These are phyloP conservation scores for Chlamydotis undulata DNA, from an alignment of 2,113 vertebrate species.

Conservation along the genomic window DNA sequence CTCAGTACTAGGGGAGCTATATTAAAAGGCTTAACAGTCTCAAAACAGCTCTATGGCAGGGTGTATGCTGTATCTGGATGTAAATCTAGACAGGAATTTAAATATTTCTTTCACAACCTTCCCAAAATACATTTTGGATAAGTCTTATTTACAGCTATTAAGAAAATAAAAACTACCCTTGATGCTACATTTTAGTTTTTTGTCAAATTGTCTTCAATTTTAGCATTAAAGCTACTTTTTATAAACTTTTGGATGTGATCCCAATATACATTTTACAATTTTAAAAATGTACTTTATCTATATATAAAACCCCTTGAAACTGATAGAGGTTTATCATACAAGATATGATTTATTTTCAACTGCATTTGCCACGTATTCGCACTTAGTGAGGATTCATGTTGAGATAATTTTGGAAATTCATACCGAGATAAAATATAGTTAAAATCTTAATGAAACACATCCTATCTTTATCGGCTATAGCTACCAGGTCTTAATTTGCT, in stretches of 20 bases:
- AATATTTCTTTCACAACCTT: slow-evolving; percentile 50
- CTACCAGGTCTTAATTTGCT: slow-evolving; percentile 39
- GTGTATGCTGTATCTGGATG: slow-evolving; percentile 1
- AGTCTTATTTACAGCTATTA: slow-evolving; percentile 63
- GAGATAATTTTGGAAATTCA: slow-evolving; percentile 56
- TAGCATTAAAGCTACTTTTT: slow-evolving; percentile 62
- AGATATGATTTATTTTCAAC: slow-evolving; percentile 43
- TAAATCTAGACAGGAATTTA: slow-evolving; percentile 29
- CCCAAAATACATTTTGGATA: slow-evolving; percentile 39
- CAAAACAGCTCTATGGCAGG: slow-evolving; percentile 35
- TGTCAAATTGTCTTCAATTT: slow-evolving; percentile 59
- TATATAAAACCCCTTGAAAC: slow-evolving; percentile 58
- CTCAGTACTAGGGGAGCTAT: slow-evolving; percentile 10
- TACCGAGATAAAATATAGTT: slow-evolving; percentile 21
- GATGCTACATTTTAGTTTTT: slow-evolving; percentile 23
- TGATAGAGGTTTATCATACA: slow-evolving; percentile 44
- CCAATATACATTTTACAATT: slow-evolving; percentile 54
- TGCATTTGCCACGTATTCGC: slow-evolving; percentile 31
- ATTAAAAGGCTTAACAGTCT: slow-evolving; percentile 50
- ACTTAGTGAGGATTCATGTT: slow-evolving; percentile 37
- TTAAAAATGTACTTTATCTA: slow-evolving; percentile 66
- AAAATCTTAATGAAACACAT: slow-evolving; percentile 58
- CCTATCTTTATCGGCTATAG: neutral
- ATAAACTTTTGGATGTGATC: slow-evolving; percentile 56
- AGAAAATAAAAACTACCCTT: slow-evolving; percentile 59